Evolutionary conservation across 2,888 invertebrate species (phyloP).

Genomic region (Allophyes oxyacanthae): DNA sequence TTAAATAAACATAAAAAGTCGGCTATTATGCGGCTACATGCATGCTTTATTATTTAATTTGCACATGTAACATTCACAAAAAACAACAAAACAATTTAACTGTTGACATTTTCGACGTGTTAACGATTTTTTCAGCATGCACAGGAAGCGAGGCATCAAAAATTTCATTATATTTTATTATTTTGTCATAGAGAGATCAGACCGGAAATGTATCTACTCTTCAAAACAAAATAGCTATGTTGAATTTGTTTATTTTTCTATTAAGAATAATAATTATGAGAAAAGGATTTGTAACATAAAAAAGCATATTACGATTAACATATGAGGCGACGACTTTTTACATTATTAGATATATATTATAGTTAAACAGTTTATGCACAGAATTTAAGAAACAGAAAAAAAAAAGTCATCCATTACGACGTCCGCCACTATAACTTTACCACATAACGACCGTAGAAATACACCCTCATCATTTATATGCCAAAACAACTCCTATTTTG

Average conservation of each 20-base stretch:
- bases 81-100: constrained; percentile 18
- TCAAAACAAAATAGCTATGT: too few relatives aligned
- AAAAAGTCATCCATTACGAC: too few relatives aligned
- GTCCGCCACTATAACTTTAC: constrained; percentile 13
- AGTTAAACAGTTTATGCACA: neutral
- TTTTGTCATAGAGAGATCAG: constrained; percentile 2
- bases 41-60: constrained; percentile 16
- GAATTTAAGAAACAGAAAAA: neutral
- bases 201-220: too few relatives aligned
- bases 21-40: constrained; percentile 5
- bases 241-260: too few relatives aligned
- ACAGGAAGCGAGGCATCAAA: constrained; percentile 21
- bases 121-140: constrained; percentile 3
- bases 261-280: too few relatives aligned
- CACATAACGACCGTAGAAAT: constrained; percentile 8
- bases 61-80: constrained; percentile 16
- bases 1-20: constrained; percentile 40
- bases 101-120: constrained; percentile 10
- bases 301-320: too few relatives aligned
- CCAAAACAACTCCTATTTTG: neutral
- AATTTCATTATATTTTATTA: constrained; percentile 16
- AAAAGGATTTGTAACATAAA: too few relatives aligned
- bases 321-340: too few relatives aligned
- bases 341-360: too few relatives aligned
- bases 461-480: constrained; percentile 5